These are phyloP conservation scores for Standfussiana lucernea DNA, from an alignment of 2,888 invertebrate species.

Conservation along the genomic window DNA sequence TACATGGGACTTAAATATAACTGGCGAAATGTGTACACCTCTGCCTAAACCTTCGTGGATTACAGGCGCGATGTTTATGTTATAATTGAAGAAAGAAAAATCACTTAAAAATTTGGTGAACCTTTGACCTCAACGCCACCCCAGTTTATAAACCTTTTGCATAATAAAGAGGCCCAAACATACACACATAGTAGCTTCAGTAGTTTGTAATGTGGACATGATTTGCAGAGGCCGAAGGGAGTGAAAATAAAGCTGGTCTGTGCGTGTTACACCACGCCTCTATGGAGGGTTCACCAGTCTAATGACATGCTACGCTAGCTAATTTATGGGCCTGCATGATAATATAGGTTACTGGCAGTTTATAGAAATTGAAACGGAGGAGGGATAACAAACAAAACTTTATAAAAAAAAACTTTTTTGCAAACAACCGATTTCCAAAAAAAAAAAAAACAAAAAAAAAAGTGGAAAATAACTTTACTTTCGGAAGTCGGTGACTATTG, in stretches of 20 bases:
- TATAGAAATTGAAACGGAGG: not conserved
- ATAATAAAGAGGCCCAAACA: conserved; percentile 38
- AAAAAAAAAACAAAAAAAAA: too few relatives aligned
- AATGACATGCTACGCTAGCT: conserved; percentile 4
- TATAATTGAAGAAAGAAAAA: not conserved
- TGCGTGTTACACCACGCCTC: conserved; percentile 28
- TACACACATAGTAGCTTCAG: conserved; percentile 7
- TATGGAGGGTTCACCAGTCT: not conserved
- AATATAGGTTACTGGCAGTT: not conserved
- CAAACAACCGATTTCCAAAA: too few relatives aligned
- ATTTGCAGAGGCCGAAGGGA: conserved; percentile 8
- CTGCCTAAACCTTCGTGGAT: too few relatives aligned
- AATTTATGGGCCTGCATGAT: conserved; percentile 12
- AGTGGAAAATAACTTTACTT: too few relatives aligned
- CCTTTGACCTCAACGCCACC: conserved; percentile 36
- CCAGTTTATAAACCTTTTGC: conserved; percentile 52
- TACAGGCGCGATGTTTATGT: too few relatives aligned
- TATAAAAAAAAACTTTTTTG: too few relatives aligned
- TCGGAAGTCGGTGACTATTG: too few relatives aligned
- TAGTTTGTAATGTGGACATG: conserved; percentile 15
- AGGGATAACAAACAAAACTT: too few relatives aligned
- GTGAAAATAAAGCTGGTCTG: not conserved
- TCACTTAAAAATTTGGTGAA: not conserved
- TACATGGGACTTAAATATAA: too few relatives aligned
- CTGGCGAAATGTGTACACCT: too few relatives aligned